Evolutionary conservation across 2,888 invertebrate species (phyloP), one percentile per base, ranked within the genome.

Genomic region (Andrena bicolor): DNA sequence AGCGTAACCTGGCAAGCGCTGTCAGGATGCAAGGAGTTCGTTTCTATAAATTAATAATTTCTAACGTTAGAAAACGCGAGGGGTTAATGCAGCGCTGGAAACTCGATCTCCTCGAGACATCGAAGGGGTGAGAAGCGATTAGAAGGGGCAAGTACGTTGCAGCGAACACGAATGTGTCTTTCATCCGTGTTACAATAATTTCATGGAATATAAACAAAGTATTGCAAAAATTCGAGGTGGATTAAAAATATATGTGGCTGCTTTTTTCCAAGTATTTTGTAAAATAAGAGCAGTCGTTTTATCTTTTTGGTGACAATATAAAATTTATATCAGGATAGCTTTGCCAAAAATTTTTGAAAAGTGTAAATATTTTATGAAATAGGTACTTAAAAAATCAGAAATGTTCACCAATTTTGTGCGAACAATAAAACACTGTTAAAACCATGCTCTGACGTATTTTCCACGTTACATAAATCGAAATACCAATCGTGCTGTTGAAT

Each of bases 21-120:
- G 48, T 61, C 32, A 13, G 28, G n/a, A n/a, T 56, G 35, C 13
- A 69, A 16, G 60, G 61, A 2, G 23, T 41, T 41, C 16, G 16
- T 71, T 35, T 63, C 20, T 72, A 72, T 68, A 73, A 73, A 69
- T 80, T 68, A 78, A 68, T 20, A 32, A 65, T 49, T 68, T 35
- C 35, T 8, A 58, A 65, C 13, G 30, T 10, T 48, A 56, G 53
- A 6, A 16, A 6, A 56, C 26, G 2, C 26, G 41, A 51, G 28
- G 13, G 26, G 20, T 30, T 16, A 32, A 51, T 23, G 61, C 41
- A 10, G 48, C 35, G 53, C 10, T 35, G 10, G 20, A 28, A 41
- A 3, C 70, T 53, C 53, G 41, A 53, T 30, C 10, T 32, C 35
- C 10, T 32, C 23, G 23, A 28, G 20, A 20, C 4, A 26, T 49